Base-by-base conservation (phyloP, 2,113 vertebrate species). In the Lepus timidus region DNA sequence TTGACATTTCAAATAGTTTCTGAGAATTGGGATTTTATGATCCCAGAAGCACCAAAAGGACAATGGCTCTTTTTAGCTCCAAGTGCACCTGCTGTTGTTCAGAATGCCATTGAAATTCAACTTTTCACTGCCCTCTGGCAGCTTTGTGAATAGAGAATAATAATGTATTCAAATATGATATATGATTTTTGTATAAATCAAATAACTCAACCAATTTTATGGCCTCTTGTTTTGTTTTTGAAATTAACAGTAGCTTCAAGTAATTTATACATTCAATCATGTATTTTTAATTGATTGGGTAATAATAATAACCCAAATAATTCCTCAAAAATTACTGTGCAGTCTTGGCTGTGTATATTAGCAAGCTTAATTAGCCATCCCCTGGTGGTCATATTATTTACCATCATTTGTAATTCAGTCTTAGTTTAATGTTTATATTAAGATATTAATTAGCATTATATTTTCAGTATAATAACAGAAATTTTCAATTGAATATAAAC, bases 191-290 rank as follows among this genome's bases (percentile, higher is more conserved):
- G 14, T 12, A 68, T 25, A 70, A 83, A 70, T 75, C 64, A 44
- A 88, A 29, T 3, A 27, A 31, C 51, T 8, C 7, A 62, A 22
- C 44, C 9, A 61, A 10, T n/a, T 73, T 61, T 91, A 17, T 86
- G 20, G 8, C 36, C n/a, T 61, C 49, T 91, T 81, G 36, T 16
- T 92, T 88, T 52, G 23, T 76, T 88, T 83, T 87, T 79, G 62
- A 25, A 83, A 31, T n/a, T 67, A 95, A 36, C 8, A 52, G 4
- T 55, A 74, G 44, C 29, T 74, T 82, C 17, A 44, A 44, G 44
- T 44, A 44, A 44, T 44, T 39, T 39, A 44, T 44, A 44, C 44
- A 44, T 44, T 44, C 44, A 44, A 44, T 44, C 44, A 44, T 44
- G 44, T 6, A 44, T 9, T 91, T 86, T 74, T 49, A 29, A 65